Conservation (phyloP, 2,113 vertebrate species). For the Cairina moschata region DNA sequence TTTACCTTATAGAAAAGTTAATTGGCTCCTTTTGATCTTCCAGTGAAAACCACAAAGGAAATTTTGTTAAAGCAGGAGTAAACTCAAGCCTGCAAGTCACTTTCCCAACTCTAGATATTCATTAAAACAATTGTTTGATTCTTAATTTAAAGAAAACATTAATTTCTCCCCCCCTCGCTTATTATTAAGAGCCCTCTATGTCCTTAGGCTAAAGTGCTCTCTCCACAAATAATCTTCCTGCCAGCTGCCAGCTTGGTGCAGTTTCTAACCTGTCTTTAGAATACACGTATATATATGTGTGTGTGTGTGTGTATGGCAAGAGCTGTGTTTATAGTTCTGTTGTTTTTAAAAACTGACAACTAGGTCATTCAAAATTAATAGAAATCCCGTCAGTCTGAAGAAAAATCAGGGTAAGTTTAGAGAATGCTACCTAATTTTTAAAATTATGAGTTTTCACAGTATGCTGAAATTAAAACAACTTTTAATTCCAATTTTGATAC, state of each 20-base stretch:
- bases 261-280: conserved; percentile 62
- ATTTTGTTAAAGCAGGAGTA: conserved; percentile 74
- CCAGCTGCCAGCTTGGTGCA: conserved; percentile 62
- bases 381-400: conserved; percentile 29
- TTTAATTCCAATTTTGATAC: conserved; percentile 38
- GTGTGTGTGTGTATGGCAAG: not conserved
- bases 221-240: conserved; percentile 33
- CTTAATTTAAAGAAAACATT: conserved; percentile 83
- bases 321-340: conserved; percentile 51
- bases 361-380: conserved; percentile 49
- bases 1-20: conserved; percentile 83
- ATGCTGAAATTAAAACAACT: conserved; percentile 51
- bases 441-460: conserved; percentile 42
- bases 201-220: conserved; percentile 67
- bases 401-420: conserved; percentile 33
- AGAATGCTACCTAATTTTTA: conserved; percentile 59
- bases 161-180: conserved; percentile 33
- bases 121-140: conserved; percentile 80
- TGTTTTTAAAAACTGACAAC: conserved; percentile 47
- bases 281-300: not conserved
- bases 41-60: conserved; percentile 80
- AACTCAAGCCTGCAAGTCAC: conserved; percentile 56
- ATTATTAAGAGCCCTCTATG: conserved; percentile 69
- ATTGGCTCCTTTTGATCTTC: conserved; percentile 82
- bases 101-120: conserved; percentile 71